A percentile compares a stretch with the other conserved stretches of the same genome.
These are phyloP conservation scores for Gulo gulo DNA, from an alignment of 2,113 vertebrate species.

Conservation along the genomic window DNA sequence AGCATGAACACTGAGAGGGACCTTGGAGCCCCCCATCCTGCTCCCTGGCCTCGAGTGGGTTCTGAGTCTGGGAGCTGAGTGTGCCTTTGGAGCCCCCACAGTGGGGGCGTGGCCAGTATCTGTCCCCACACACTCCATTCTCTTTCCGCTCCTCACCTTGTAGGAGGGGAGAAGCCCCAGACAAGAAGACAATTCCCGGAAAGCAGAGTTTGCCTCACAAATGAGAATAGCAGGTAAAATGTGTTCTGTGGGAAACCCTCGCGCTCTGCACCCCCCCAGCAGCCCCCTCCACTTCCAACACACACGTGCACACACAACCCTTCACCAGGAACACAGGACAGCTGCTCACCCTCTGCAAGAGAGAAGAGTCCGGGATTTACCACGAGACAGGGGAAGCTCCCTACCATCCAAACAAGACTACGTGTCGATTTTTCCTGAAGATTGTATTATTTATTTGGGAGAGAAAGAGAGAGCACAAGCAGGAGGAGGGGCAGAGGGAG, in stretches of 20 bases:
- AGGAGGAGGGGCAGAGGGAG: neutral
- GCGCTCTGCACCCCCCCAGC: neutral
- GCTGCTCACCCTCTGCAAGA: neutral
- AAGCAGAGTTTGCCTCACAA: neutral
- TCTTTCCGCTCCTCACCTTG: neutral
- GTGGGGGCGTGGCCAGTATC: neutral
- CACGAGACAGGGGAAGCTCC: neutral
- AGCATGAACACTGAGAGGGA: neutral
- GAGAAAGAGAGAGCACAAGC: neutral
- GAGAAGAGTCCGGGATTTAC: slow-evolving; percentile 39
- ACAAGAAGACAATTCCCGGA: neutral
- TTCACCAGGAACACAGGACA: neutral
- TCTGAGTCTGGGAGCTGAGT: neutral
- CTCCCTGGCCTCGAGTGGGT: neutral
- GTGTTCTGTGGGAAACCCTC: neutral
- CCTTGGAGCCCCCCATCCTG: neutral
- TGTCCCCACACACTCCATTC: neutral
- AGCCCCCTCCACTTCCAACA: neutral
- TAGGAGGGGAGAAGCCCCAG: neutral
- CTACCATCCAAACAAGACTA: slow-evolving; percentile 32
- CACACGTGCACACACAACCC: neutral
- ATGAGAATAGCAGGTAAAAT: neutral
- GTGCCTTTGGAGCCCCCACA: neutral
- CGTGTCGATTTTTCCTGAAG: neutral
- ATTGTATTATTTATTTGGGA: neutral